Percentiles rank a stretch among this genome's conserved stretches.
Conservation (phyloP, 2,113 vertebrate species). For the Todiramphus chloris region DNA sequence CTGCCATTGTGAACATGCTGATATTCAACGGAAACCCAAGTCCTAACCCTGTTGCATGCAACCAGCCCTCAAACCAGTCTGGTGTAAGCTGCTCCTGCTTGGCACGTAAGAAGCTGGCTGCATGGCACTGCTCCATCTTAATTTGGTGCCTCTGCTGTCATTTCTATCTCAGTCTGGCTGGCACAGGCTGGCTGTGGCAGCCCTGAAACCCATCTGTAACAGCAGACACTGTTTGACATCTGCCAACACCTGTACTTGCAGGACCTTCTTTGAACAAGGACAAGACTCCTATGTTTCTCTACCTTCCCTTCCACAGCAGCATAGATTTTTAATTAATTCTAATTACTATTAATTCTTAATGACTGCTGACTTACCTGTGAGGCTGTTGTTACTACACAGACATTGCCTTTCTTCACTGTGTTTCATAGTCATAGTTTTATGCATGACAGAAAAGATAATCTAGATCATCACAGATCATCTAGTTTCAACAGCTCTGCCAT, state of each 20-base stretch:
- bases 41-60: background rate
- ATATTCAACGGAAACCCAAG: background rate
- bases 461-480: background rate
- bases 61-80: background rate
- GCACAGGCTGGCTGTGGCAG: background rate
- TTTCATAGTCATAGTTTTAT: background rate
- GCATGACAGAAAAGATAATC: background rate
- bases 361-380: background rate
- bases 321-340: background rate
- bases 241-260: fast-evolving
- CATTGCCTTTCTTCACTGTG: background rate
- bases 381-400: background rate
- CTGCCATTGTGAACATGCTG: background rate
- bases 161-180: background rate
- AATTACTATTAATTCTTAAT: background rate
- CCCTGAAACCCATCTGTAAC: background rate
- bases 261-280: background rate
- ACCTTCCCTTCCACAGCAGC: background rate
- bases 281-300: background rate
- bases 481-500: background rate
- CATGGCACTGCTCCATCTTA: background rate
- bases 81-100: fast-evolving
- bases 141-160: background rate
- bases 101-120: background rate
- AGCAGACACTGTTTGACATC: background rate